phyloP scores from a whole-genome alignment of 2,888 invertebrate species.

The Melanchra persicariae region DNA sequence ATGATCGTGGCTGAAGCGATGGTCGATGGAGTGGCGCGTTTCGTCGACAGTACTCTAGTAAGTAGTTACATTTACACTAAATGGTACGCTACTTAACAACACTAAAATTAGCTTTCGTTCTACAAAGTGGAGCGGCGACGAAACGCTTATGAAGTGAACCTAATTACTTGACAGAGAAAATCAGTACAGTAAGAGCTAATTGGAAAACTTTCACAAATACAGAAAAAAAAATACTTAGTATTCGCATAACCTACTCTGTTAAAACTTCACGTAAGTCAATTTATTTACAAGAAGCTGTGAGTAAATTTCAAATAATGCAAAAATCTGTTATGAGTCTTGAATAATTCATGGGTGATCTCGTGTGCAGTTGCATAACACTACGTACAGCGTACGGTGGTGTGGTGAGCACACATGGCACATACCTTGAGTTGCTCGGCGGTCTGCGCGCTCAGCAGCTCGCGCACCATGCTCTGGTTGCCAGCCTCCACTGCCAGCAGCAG shows the following conservation, averaged over 20 bases:
- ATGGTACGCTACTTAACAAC: conserved; percentile 2
- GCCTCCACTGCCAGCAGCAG: conserved; percentile 98
- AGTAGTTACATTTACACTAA: background rate
- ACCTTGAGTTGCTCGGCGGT: conserved; percentile 96
- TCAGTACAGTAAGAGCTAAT: background rate
- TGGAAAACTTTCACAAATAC: background rate
- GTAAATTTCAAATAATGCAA: conserved; percentile 22
- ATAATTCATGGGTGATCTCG: conserved; percentile 45
- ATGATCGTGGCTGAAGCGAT: conserved; percentile 29
- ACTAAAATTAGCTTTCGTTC: background rate
- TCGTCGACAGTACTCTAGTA: background rate
- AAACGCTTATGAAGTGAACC: conserved; percentile 26
- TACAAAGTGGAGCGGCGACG: conserved; percentile 16
- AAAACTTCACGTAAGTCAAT: background rate
- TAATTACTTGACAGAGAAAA: conserved; percentile 16
- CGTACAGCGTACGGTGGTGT: background rate
- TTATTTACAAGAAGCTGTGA: conserved; percentile 26
- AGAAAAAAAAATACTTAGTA: background rate
- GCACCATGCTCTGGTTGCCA: conserved; percentile 98
- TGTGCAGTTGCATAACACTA: conserved; percentile 58
- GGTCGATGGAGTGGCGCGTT: conserved; percentile 32
- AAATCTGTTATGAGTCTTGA: conserved; percentile 23
- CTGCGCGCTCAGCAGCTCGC: conserved; percentile 97
- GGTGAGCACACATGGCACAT: conserved; percentile 56
- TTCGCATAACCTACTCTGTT: conserved; percentile 2